Conservation (phyloP, 1,140 invertebrate genomes). For the Tetragnatha versicolor region DNA sequence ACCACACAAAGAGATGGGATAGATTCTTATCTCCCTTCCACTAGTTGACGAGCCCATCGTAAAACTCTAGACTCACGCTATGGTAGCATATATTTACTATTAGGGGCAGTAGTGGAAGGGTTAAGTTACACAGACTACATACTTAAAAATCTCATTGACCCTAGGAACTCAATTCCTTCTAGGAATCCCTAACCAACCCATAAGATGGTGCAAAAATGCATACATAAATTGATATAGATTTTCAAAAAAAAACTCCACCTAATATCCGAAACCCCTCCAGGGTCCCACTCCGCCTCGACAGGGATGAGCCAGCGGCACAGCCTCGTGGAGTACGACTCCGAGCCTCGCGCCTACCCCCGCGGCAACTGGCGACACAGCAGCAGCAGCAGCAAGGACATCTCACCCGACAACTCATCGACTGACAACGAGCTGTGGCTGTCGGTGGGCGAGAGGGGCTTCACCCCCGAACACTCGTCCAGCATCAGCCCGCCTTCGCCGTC, state of each 20-base stretch:
- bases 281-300: conserved; percentile 4
- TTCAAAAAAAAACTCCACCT: not conserved
- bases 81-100: too few species aligned
- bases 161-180: too few species aligned
- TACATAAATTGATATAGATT: too few species aligned
- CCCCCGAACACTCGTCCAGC: conserved; percentile 35
- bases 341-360: conserved; percentile 36
- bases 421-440: conserved; percentile 52
- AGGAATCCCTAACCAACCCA: too few species aligned
- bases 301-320: conserved; percentile 8
- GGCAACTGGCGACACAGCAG: conserved; percentile 24
- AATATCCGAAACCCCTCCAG: not conserved
- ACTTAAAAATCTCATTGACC: too few species aligned
- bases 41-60: too few species aligned
- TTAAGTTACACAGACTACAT: too few species aligned
- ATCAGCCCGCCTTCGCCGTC: conserved; percentile 36
- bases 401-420: conserved; percentile 48
- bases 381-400: conserved; percentile 46
- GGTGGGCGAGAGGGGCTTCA: conserved; percentile 3
- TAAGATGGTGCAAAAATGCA: too few species aligned
- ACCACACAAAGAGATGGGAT: too few species aligned
- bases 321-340: conserved; percentile 43
- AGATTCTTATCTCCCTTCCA: too few species aligned
- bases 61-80: too few species aligned
- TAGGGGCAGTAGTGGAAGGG: too few species aligned